phyloP scores from a whole-genome alignment of 2,888 invertebrate species.

The Aquatica leii region DNA sequence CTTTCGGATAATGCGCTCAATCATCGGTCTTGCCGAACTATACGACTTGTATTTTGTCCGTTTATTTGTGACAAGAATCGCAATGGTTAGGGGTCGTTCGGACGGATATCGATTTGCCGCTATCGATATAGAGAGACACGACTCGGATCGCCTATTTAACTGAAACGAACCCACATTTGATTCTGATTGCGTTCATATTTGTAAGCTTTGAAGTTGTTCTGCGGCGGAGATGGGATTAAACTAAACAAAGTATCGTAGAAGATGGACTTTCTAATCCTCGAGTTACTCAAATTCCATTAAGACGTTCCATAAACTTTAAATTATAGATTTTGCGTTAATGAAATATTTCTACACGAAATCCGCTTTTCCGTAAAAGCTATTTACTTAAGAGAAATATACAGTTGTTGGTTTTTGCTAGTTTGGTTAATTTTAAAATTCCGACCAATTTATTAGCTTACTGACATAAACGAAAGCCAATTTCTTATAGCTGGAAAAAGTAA shows the following conservation, averaged over 20 bases:
- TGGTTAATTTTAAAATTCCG: slow-evolving; percentile 6
- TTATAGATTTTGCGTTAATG: neutral
- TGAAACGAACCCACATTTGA: slow-evolving; percentile 58
- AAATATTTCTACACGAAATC: neutral
- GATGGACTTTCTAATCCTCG: slow-evolving; percentile 36
- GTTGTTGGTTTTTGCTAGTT: no score
- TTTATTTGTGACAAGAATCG: slow-evolving; percentile 49
- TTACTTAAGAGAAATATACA: no score
- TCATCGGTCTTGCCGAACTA: slow-evolving; percentile 39
- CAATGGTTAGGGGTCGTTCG: slow-evolving; percentile 43
- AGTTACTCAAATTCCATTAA: slow-evolving; percentile 37
- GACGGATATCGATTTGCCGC: slow-evolving; percentile 43
- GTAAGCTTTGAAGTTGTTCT: slow-evolving; percentile 55
- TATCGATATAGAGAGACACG: slow-evolving; percentile 42
- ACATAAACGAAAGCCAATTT: slow-evolving; percentile 13
- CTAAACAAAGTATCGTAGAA: slow-evolving; percentile 55
- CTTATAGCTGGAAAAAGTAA: slow-evolving; percentile 15
- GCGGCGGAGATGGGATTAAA: slow-evolving; percentile 51
- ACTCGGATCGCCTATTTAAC: slow-evolving; percentile 52
- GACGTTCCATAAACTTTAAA: slow-evolving; percentile 14
- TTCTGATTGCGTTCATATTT: slow-evolving; percentile 58
- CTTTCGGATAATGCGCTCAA: slow-evolving; percentile 44
- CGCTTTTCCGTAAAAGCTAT: no score
- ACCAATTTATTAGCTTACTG: slow-evolving; percentile 6
- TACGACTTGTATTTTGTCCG: slow-evolving; percentile 44